These are phyloP conservation scores for Musca domestica DNA, from an alignment of 1,140 invertebrate species.

Conservation along the genomic window DNA sequence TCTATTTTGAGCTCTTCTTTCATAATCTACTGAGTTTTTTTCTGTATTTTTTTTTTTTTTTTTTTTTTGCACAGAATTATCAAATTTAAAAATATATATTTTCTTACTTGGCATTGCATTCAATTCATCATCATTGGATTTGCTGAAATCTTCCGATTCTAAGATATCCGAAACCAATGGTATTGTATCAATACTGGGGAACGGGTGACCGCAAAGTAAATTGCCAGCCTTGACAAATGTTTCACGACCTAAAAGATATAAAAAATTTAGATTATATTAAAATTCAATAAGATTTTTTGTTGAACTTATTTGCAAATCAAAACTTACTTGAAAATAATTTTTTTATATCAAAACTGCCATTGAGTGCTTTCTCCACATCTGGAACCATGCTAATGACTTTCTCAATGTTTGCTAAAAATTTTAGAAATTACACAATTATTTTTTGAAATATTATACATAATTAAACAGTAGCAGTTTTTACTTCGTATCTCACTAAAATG, in stretches of 20 bases:
- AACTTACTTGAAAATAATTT: conserved; percentile 46
- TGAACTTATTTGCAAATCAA: no score
- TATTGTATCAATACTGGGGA: conserved; percentile 52
- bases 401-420: conserved; percentile 38
- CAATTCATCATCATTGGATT: conserved; percentile 54
- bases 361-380: conserved; percentile 43
- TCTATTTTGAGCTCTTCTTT: no score
- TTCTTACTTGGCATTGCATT: conserved; percentile 61
- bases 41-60: no score
- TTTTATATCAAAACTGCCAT: conserved; percentile 48
- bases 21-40: no score
- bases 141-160: conserved; percentile 57
- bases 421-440: not conserved
- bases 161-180: conserved; percentile 56
- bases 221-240: conserved; percentile 57
- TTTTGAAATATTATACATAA: no score
- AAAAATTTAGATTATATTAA: no score
- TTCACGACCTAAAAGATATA: conserved; percentile 35
- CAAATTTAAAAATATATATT: no score
- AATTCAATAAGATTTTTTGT: no score
- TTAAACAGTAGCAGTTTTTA: conserved; percentile 39
- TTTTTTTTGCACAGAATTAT: no score
- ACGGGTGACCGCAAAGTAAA: conserved; percentile 62
- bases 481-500: conserved; percentile 60
- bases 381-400: conserved; percentile 41